phyloP scores from a whole-genome alignment of 1,140 invertebrate genomes.

The Microplitis mediator region DNA sequence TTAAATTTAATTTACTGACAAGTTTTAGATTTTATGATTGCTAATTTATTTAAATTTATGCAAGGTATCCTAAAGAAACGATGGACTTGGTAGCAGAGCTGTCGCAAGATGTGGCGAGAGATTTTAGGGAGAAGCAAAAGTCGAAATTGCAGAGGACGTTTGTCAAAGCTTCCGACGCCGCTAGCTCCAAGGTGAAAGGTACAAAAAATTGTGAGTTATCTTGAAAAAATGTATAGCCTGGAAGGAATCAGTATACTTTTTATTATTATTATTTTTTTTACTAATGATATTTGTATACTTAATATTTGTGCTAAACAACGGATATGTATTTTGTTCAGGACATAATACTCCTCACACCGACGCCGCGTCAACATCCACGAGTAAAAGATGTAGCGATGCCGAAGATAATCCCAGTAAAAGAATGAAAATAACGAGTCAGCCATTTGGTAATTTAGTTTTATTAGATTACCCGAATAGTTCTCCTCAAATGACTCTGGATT shows the following conservation, averaged over 20 bases:
- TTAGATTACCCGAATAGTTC: constrained; percentile 45
- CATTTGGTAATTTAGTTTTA: constrained; percentile 48
- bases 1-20: neutral
- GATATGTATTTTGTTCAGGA: constrained; percentile 1
- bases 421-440: constrained; percentile 32
- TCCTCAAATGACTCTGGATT: constrained; percentile 40
- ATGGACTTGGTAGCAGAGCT: constrained; percentile 79
- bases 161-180: constrained; percentile 78
- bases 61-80: constrained; percentile 77
- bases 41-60: constrained; percentile 9
- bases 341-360: neutral
- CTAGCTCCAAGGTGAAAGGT: constrained; percentile 73
- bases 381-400: constrained; percentile 8
- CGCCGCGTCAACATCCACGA: neutral
- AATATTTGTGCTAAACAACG: neutral
- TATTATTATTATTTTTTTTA: no score
- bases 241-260: no score
- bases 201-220: constrained; percentile 61
- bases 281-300: no score
- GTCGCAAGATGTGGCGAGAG: constrained; percentile 72
- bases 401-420: constrained; percentile 32
- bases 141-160: constrained; percentile 76
- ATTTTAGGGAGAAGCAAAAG: constrained; percentile 72
- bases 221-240: neutral
- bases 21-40: neutral